Base-by-base conservation (phyloP, 2,113 vertebrate species). In the Orcinus orca region DNA sequence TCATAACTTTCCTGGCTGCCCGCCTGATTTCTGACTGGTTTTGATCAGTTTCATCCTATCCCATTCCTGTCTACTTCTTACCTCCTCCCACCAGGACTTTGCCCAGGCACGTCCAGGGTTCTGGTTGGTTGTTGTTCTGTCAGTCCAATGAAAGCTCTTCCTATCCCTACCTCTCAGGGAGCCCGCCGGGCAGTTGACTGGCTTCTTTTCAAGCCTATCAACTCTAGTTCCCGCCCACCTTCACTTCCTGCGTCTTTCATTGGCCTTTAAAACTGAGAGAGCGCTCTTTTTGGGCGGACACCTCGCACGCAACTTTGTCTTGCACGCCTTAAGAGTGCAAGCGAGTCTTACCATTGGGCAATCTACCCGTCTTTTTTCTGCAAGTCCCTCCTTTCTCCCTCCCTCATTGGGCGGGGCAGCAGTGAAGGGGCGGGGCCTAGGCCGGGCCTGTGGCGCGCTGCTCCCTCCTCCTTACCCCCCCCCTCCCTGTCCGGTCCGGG, bases 371-470 rank as follows among this genome's bases (percentile, higher is more conserved):
- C 91, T 80, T 58, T 95, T 91, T 92, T 36, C 82, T 23, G 14
- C 90, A 96, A 93, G 91, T 92, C 74, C 97, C 93, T 21, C 93
- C 89, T 55, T 95, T 91, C 97, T n/a, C 98, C 98, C 97, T 94
- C 98, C 98, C 50, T 97, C 95, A 98, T 97, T 97, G 98, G 98
- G 98, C 96, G 98, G 98, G 97, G 98, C 97, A 80, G 97, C 38
- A 33, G 44, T 0, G 21, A 41, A 74, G 93, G 93, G 98, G 98
- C 68, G 98, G 97, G 50, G 98, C 86, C 76, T 86, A 96, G 96
- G 89, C 84, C 31, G 95, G 96, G 97, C 95, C 98, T 92, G 97
- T 97, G 96, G 98, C 94, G 97, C 97, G 94, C 97, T 97, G 92
- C 96, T 95, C 97, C 97, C 97, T 94, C 98, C 97, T 97, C 97